These are phyloP conservation scores for Drosophila quadrilineata DNA, from an alignment of 1,140 invertebrate species.

Conservation along the genomic window DNA sequence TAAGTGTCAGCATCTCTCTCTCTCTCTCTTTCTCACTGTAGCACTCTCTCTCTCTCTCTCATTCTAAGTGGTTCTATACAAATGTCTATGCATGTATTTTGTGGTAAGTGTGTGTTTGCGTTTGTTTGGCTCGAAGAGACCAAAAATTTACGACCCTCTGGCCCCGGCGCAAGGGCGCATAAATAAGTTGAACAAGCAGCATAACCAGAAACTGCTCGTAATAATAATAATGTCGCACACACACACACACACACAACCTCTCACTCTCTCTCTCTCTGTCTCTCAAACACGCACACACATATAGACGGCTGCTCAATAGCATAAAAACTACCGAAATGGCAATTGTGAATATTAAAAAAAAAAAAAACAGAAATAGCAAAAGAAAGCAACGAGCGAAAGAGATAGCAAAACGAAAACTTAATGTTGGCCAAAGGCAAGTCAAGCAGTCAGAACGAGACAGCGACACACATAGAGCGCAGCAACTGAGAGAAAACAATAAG, in stretches of 20 bases:
- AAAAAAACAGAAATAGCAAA: constrained; percentile 22
- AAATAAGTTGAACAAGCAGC: constrained; percentile 76
- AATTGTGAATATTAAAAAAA: constrained; percentile 80
- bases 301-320: constrained; percentile 26
- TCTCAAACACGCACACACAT: constrained; percentile 8
- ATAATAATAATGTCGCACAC: constrained; percentile 76
- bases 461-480: constrained; percentile 23
- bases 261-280: constrained; percentile 19
- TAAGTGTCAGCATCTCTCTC: constrained; percentile 39
- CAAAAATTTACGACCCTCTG: constrained; percentile 70
- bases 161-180: constrained; percentile 48
- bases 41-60: too few relatives aligned
- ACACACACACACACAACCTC: constrained; percentile 38
- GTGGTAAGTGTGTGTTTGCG: constrained; percentile 1
- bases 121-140: constrained; percentile 37
- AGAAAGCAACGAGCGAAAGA: constrained; percentile 27
- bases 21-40: too few relatives aligned
- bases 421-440: constrained; percentile 67
- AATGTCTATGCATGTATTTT: background rate
- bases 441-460: constrained; percentile 24
- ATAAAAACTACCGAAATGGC: constrained; percentile 75
- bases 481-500: constrained; percentile 51
- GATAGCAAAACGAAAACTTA: constrained; percentile 60
- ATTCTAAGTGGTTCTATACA: background rate
- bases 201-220: constrained; percentile 74